Base-by-base conservation (phyloP, 2,797 vertebrate species). In the Cetoscarus ocellatus region DNA sequence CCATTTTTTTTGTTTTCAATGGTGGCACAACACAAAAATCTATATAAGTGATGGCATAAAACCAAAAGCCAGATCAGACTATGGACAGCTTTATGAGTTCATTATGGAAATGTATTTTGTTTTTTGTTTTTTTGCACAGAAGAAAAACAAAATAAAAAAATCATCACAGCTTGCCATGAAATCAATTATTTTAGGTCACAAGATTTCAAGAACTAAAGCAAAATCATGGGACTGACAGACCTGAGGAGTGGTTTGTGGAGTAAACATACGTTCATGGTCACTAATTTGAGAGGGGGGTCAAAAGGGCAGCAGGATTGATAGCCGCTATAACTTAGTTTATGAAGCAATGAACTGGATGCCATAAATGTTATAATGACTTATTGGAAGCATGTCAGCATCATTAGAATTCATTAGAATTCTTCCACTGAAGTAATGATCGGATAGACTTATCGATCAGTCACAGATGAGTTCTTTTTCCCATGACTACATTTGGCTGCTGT, bases 361-460 rank as follows among this genome's bases (percentile, higher is more conserved):
- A 61, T 52, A 44, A 82, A 74, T 42, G 67, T 19, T 58, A 48
- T 67, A 7, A 69, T 59, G 15, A 6, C 44, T 44, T 77, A 75
- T 53, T 77, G 69, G 54, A 75, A 64, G 35, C 35, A 69, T 68
- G 73, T 72, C 60, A 57, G 17, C 39, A 42, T 69, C 67, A 70
- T 7, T 52, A 45, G 70, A 73, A 27, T 27, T 45, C 43, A 57
- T 6, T 52, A 10, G 67, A 34, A 59, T 52, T 11, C 12, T 38
- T 10, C 35, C 12, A 6, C 68, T 36, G 68, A 57, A 75, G 27
- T 74, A 80, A 74, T 69, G 53, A 85, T 53, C 58, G 50, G 27
- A 62, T 44, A 36, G 40, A 74, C 64, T 61, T 75, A 79, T 75
- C 73, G 52, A 77, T 75, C 52, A 10, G n/a, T 39, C 39, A 53